Percentiles rank a stretch among this genome's conserved stretches.
These are phyloP conservation scores for Thalassaphorura encarpata DNA, from an alignment of 1,140 invertebrate genomes.

Conservation along the genomic window DNA sequence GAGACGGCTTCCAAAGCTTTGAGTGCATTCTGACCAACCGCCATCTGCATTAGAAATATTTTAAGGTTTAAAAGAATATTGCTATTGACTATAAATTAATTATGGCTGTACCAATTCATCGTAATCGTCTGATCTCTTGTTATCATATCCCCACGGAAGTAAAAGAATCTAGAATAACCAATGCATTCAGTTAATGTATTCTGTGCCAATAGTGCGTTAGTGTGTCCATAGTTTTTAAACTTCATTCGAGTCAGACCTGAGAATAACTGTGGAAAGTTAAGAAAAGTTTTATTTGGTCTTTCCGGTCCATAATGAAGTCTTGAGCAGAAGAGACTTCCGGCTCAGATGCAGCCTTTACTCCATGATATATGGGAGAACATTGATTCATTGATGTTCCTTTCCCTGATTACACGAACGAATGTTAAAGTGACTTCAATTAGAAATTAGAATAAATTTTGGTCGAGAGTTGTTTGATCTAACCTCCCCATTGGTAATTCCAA, in stretches of 20 bases:
- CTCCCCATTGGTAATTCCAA: constrained; percentile 65
- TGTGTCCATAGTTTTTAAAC: too few relatives aligned
- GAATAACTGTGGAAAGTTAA: constrained; percentile 80
- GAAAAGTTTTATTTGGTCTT: constrained; percentile 55
- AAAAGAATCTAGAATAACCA: constrained; percentile 14
- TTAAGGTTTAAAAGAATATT: not conserved
- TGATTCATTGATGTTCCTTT: constrained; percentile 71
- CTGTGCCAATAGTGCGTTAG: not conserved
- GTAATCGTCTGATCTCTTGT: constrained; percentile 10
- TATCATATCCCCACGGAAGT: constrained; percentile 24
- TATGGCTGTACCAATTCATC: constrained; percentile 22
- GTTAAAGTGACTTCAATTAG: not conserved
- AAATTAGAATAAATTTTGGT: too few relatives aligned
- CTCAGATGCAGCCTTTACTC: constrained; percentile 76
- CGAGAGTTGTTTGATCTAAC: constrained; percentile 37
- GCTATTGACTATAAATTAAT: too few relatives aligned
- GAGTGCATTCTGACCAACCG: constrained; percentile 18
- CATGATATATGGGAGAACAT: constrained; percentile 82
- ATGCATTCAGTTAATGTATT: not conserved
- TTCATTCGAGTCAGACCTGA: constrained; percentile 50
- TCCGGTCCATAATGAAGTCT: constrained; percentile 48
- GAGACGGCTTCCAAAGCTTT: constrained; percentile 14
- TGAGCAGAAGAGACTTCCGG: constrained; percentile 70
- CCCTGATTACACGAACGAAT: too few relatives aligned
- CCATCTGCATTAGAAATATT: constrained; percentile 10